phyloP scores from a whole-genome alignment of 1,140 invertebrate genomes.

The Drosophila truncata region DNA sequence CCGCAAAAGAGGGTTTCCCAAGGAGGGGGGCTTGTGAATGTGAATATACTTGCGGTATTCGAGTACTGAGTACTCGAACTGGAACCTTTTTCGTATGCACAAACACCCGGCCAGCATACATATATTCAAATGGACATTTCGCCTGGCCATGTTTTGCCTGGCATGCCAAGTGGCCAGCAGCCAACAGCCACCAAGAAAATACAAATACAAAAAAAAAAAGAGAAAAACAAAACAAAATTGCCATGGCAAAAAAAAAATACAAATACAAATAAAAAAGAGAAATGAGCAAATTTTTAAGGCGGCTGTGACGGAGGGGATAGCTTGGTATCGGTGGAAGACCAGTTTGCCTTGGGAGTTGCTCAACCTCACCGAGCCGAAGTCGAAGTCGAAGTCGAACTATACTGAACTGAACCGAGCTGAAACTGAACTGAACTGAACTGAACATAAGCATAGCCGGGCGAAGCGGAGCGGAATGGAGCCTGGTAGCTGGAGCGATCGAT shows the following conservation, averaged over 20 bases:
- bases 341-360: constrained; percentile 78
- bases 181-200: constrained; percentile 39
- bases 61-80: constrained; percentile 20
- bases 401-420: constrained; percentile 17
- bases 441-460: constrained; percentile 12
- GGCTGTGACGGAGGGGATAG: constrained; percentile 30
- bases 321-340: constrained; percentile 45
- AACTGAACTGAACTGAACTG: constrained; percentile 19
- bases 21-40: constrained; percentile 11
- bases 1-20: constrained; percentile 23
- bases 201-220: constrained; percentile 24
- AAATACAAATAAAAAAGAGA: constrained; percentile 61
- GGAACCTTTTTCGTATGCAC: constrained; percentile 23
- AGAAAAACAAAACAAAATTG: constrained; percentile 65
- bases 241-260: constrained; percentile 38
- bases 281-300: constrained; percentile 63
- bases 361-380: constrained; percentile 58
- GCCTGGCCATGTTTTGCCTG: constrained; percentile 35
- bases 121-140: constrained; percentile 75
- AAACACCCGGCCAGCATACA: constrained; percentile 41
- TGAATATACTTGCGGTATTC: no score
- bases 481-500: constrained; percentile 43
- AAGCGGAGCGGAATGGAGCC: constrained; percentile 23
- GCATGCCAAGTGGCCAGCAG: constrained; percentile 71
- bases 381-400: constrained; percentile 18